Evolutionary conservation across 2,113 vertebrate species (phyloP).

Genomic region (Xenopus laevis): DNA sequence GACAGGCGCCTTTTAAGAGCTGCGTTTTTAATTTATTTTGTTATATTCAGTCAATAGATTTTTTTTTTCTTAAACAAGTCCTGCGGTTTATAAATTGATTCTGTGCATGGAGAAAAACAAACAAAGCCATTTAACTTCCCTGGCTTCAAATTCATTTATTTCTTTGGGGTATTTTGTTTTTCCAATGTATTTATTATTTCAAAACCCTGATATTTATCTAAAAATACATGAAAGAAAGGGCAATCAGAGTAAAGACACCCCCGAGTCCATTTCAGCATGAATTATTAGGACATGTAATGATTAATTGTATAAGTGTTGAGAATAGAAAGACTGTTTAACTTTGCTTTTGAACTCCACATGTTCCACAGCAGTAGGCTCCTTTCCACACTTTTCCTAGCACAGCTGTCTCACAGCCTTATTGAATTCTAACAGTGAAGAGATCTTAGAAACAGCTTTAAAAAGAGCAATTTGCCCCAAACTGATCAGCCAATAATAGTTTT

Average conservation of each 20-base stretch:
- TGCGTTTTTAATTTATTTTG: conserved; percentile 60
- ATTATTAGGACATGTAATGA: conserved; percentile 27
- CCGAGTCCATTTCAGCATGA: conserved; percentile 24
- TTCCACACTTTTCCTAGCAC: not conserved
- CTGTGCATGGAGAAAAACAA: conserved; percentile 51
- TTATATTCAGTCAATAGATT: conserved; percentile 65
- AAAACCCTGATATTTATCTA: conserved; percentile 42
- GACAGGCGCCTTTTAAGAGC: conserved; percentile 57
- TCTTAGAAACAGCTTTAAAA: conserved; percentile 9
- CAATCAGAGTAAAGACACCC: conserved; percentile 26
- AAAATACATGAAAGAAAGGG: conserved; percentile 35
- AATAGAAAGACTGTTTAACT: conserved; percentile 21
- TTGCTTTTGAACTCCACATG: conserved; percentile 18
- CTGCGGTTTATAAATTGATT: conserved; percentile 60
- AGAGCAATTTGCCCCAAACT: conserved; percentile 2
- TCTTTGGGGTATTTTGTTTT: conserved; percentile 36
- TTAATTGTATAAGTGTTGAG: conserved; percentile 25
- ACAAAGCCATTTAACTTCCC: conserved; percentile 47
- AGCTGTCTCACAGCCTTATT: not conserved
- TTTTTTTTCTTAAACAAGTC: conserved; percentile 55
- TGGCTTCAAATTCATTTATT: conserved; percentile 38
- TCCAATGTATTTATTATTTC: conserved; percentile 35
- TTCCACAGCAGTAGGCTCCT: conserved; percentile 5
- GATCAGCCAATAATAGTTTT: too few species aligned
- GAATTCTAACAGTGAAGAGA: conserved; percentile 21